Base-by-base conservation (phyloP, 2,113 vertebrate species). In the Recurvirostra avosetta region DNA sequence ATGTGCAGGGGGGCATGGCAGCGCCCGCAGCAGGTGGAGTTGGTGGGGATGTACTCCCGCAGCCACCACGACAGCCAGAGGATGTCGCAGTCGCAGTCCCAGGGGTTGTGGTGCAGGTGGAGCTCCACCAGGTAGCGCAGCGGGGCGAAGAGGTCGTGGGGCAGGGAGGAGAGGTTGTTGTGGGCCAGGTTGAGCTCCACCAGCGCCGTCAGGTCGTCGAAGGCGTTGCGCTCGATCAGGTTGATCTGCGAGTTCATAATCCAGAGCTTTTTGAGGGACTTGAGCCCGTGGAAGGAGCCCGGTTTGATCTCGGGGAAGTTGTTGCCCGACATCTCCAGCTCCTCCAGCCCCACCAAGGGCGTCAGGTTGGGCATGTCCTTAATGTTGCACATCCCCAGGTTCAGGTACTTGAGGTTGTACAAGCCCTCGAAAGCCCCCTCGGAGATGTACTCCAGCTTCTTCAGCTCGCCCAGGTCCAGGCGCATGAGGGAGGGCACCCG, bases 101-200 rank as follows among this genome's bases (percentile, higher is more conserved):
- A 99, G 20, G 99, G 99, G 97, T 99, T 99, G 98, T 99, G 99
- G 98, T 99, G 99, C 85, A 99, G 97, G 95, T 99, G 99, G 73
- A 99, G 96, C 97, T 99, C 99, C 97, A 99, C 99, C 96, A 99
- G 97, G 97, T 99, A 99, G 89, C 99, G 98, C 97, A 99, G 94
- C 5, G 99, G 99, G 47, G 99, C 98, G 55, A 99, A 99, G 91
- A 99, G 99, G 98, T 99, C 99, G 73, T 99, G 99, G 96, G 99
- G 99, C 94, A 99, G 97, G 72, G 99, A 99, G 13, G 99, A 99
- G 91, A 99, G 98, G 98, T 99, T 99, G 96, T 99, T 99, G 98
- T 99, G 99, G 94, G 99, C 99, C 97, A 99, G 95, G 98, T 99
- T 99, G 96, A 99, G 98, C 97, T 99, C 99, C 97, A 99, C 99